Base-by-base conservation (phyloP, 2,797 vertebrate genomes). In the Lutra lutra region DNA sequence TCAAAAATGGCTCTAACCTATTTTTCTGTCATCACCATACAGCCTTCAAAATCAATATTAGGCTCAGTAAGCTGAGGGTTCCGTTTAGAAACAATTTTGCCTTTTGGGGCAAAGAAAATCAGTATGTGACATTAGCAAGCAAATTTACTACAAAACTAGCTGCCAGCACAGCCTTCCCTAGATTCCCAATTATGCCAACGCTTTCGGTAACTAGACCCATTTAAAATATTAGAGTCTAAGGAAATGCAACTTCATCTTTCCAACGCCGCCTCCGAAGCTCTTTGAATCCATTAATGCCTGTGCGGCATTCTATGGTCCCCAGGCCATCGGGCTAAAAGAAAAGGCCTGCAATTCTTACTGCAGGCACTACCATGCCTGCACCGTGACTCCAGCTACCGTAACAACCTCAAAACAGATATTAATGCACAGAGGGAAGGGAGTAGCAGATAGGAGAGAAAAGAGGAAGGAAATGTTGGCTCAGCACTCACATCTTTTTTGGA, bases 1-100 rank as follows among this genome's bases (percentile, higher is more conserved):
- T 91, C 86, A 73, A 95, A 98, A 92, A 91, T 3, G 0, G 58
- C 84, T 70, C n/a, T 43, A 87, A 91, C 73, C 91, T 97, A 89
- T 89, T 97, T 96, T 98, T 83, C 77, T 96, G 66, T 86, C 94
- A 92, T 56, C 29, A 6, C 7, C 78, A 2, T 46, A 78, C 78
- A 73, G 95, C 13, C 75, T 54, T 29, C 58, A 96, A 95, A 97
- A 66, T 82, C 86, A 94, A 1, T 32, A 89, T 43, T 56, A 97
- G 35, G 91, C 72, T 58, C 0, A 94, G 80, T 35, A 94, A 78
- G 27, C 38, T 40, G 51, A 95, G 85, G 64, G 73, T 98, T 70
- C 94, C 73, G 72, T 66, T 77, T 75, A 35, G 29, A 97, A 92
- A 70, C 32, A 95, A 21, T 56, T 88, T 0, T 3, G 1, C 79